Conservation (phyloP, 23 tunicate genomes). For the Halocynthia aurantium region DNA sequence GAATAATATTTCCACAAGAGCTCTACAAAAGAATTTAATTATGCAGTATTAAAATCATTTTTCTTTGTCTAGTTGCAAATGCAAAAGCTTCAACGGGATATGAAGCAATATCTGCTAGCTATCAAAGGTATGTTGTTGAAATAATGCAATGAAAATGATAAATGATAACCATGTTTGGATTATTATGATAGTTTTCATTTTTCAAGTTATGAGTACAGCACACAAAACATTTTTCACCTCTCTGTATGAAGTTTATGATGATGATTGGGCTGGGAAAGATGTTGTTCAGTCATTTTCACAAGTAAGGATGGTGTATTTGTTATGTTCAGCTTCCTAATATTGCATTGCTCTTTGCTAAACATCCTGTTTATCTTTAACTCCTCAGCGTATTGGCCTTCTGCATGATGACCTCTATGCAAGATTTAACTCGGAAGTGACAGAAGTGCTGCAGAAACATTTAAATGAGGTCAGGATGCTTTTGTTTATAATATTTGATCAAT, state of each 20-base stretch:
- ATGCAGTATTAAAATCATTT: neutral
- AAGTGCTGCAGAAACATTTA: constrained; percentile 52
- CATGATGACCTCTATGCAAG: constrained; percentile 49
- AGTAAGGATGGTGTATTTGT: constrained; percentile 17
- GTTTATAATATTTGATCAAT: neutral
- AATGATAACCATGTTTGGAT: neutral
- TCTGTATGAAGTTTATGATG: constrained; percentile 67
- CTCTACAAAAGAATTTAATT: too few species aligned
- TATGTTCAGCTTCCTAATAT: neutral
- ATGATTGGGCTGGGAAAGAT: constrained; percentile 84
- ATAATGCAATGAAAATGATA: neutral
- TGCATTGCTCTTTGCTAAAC: neutral
- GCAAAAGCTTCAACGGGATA: constrained; percentile 75
- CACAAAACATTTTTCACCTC: constrained; percentile 49
- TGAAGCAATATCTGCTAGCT: constrained; percentile 62
- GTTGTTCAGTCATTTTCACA: constrained; percentile 51
- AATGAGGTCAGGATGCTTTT: constrained; percentile 24
- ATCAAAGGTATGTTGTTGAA: constrained; percentile 38
- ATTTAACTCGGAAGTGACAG: constrained; percentile 47
- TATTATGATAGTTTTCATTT: neutral
- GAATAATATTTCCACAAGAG: neutral
- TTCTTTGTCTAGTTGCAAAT: constrained; percentile 42
- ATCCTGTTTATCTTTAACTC: neutral
- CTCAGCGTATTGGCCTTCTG: constrained; percentile 46
- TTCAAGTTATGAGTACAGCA: constrained; percentile 63